phyloP scores from a whole-genome alignment of 2,797 vertebrate genomes.

The Schizopygopsis malacanthus region DNA sequence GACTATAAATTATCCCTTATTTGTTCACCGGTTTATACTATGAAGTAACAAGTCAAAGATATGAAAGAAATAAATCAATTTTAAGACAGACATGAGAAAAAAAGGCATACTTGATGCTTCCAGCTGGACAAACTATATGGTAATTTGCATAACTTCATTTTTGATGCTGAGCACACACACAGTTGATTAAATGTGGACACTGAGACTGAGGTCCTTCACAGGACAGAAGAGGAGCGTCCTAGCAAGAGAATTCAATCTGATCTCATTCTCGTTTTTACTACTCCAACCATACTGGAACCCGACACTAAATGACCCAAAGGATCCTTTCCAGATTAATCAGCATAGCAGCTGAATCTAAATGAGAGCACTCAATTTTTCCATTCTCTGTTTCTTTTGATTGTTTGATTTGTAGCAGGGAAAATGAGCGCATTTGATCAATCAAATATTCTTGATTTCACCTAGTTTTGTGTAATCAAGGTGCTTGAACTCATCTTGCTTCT shows the following conservation, averaged over 20 bases:
- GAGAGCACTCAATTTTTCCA: conserved; percentile 28
- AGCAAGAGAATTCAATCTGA: conserved; percentile 23
- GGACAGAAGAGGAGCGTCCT: neutral
- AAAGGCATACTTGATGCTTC: neutral
- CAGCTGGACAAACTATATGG: neutral
- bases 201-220: conserved; percentile 25
- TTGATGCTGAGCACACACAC: conserved; percentile 1
- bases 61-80: neutral
- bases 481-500: conserved; percentile 17
- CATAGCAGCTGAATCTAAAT: conserved; percentile 13
- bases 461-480: conserved; percentile 25
- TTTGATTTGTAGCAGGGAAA: conserved; percentile 2
- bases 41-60: neutral
- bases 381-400: neutral
- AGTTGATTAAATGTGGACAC: conserved; percentile 28
- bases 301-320: conserved; percentile 16
- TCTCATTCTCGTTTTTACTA: conserved; percentile 38
- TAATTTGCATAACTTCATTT: conserved; percentile 36
- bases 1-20: neutral
- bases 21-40: neutral
- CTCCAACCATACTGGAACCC: conserved; percentile 27
- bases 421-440: conserved; percentile 17
- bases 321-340: conserved; percentile 46
- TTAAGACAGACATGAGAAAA: neutral
- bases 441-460: conserved; percentile 44